These are phyloP conservation scores for Leucania comma DNA, from an alignment of 2,888 invertebrate genomes.

Conservation along the genomic window DNA sequence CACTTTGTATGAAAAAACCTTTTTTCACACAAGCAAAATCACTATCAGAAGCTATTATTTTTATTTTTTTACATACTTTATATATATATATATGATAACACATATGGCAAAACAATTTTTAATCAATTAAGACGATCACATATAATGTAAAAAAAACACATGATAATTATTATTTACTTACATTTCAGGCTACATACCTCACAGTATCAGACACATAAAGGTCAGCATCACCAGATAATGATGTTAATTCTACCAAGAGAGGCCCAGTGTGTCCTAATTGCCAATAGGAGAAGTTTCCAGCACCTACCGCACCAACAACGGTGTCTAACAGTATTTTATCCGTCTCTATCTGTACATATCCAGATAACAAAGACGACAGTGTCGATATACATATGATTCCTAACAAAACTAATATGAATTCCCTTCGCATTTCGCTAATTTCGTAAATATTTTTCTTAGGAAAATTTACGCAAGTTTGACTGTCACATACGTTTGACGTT, in stretches of 20 bases:
- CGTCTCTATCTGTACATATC: constrained; percentile 74
- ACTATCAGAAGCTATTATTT: too few species aligned
- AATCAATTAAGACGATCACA: background rate
- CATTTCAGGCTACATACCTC: constrained; percentile 71
- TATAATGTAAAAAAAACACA: background rate
- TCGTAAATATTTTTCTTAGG: constrained; percentile 24
- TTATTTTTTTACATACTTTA: too few species aligned
- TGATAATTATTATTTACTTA: background rate
- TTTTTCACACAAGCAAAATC: too few species aligned
- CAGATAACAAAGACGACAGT: constrained; percentile 78
- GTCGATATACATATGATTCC: constrained; percentile 83
- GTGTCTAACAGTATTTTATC: constrained; percentile 83
- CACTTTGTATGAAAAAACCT: too few species aligned
- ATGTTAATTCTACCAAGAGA: constrained; percentile 80
- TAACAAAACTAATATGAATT: constrained; percentile 82
- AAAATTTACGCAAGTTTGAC: background rate
- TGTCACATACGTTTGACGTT: constrained; percentile 44
- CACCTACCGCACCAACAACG: constrained; percentile 80
- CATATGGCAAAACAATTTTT: too few species aligned
- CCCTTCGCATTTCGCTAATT: constrained; percentile 77
- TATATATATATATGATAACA: too few species aligned
- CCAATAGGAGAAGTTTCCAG: constrained; percentile 88
- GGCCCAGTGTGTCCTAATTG: constrained; percentile 83
- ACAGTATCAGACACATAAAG: constrained; percentile 83
- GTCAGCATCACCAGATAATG: constrained; percentile 84